These are phyloP conservation scores for Ranitomeya variabilis DNA, from an alignment of 2,113 vertebrate species.

Conservation along the genomic window DNA sequence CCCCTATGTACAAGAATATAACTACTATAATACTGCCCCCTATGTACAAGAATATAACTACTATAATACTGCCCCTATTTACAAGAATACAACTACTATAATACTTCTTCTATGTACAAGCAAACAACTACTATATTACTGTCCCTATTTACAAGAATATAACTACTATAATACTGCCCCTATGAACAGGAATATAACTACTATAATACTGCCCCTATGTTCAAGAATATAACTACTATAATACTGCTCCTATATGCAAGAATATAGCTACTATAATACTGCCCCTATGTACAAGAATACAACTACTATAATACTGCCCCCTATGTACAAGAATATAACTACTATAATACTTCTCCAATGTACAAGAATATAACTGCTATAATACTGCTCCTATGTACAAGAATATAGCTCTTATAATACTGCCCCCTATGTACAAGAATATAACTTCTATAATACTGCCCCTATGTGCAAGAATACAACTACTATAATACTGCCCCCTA, in stretches of 20 bases:
- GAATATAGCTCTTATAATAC: conserved; percentile 2
- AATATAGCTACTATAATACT: conserved; percentile 16
- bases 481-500: background rate
- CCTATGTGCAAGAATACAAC: background rate
- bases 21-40: background rate
- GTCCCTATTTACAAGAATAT: background rate
- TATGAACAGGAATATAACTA: background rate
- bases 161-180: background rate
- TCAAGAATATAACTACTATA: conserved; percentile 16
- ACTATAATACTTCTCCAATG: background rate
- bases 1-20: conserved; percentile 4
- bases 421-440: background rate
- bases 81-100: too few relatives aligned
- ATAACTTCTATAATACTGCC: background rate
- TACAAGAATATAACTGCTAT: too few relatives aligned
- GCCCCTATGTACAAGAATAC: background rate
- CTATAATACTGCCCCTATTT: too few relatives aligned
- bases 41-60: background rate
- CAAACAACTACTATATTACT: background rate
- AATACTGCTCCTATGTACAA: background rate
- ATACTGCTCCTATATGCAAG: background rate
- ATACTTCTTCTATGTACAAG: background rate
- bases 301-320: background rate
- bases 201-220: background rate
- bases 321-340: background rate